Evolutionary conservation across 2,113 vertebrate species (phyloP).

Genomic region (Rana temporaria): DNA sequence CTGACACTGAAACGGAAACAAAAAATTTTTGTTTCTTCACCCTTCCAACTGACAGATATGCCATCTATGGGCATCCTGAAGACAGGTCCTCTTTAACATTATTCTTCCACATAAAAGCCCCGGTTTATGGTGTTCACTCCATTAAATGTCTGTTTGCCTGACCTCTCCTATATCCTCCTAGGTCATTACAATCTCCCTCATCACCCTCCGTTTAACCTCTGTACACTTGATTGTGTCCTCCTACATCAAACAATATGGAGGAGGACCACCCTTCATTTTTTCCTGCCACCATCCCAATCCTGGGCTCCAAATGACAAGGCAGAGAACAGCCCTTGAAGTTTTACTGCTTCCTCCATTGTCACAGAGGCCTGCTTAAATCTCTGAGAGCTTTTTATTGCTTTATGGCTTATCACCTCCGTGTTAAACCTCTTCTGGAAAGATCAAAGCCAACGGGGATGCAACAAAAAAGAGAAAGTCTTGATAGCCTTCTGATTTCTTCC

Average conservation of each 20-base stretch:
- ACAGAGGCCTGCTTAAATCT: slow-evolving; percentile 22
- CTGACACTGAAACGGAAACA: too few species aligned
- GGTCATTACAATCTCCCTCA: neutral
- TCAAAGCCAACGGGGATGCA: slow-evolving; percentile 23
- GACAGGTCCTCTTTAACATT: too few species aligned
- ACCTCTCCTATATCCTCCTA: neutral
- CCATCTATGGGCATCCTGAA: too few species aligned
- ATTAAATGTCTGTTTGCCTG: neutral
- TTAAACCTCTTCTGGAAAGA: slow-evolving; percentile 16
- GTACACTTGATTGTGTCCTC: neutral
- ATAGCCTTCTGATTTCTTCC: neutral
- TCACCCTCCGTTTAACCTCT: slow-evolving; percentile 32
- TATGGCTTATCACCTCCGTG: slow-evolving; percentile 6
- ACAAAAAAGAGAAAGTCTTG: neutral
- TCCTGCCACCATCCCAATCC: too few species aligned
- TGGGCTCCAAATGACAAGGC: slow-evolving; percentile 1
- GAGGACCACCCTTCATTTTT: neutral
- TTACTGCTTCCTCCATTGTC: slow-evolving; percentile 22
- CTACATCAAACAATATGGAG: slow-evolving; percentile 28
- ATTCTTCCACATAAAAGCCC: too few species aligned
- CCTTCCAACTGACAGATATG: too few species aligned
- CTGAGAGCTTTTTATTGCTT: slow-evolving; percentile 21
- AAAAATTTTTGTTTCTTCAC: too few species aligned
- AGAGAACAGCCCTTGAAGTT: slow-evolving; percentile 24
- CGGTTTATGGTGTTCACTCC: neutral